These are phyloP conservation scores for Anas platyrhynchos DNA, from an alignment of 2,113 vertebrate species.

Conservation along the genomic window DNA sequence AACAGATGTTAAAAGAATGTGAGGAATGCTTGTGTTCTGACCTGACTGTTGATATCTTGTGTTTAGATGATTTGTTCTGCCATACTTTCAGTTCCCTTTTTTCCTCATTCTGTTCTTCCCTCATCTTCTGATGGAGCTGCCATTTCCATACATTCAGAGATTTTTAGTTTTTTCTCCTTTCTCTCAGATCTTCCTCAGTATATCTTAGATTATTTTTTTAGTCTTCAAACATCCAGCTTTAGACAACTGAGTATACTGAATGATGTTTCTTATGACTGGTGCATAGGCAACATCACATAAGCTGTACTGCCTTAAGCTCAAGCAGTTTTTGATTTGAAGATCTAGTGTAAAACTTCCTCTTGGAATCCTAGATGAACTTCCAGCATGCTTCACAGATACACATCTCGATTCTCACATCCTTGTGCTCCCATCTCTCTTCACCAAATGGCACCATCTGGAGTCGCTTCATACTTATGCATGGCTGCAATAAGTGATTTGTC, in stretches of 20 bases:
- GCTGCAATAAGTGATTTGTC: conserved; percentile 43
- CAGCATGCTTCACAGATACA: background rate
- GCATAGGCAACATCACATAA: background rate
- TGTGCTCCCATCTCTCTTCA: background rate
- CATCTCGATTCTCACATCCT: background rate
- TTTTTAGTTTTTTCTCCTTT: background rate
- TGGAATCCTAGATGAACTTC: background rate
- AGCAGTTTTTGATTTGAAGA: background rate
- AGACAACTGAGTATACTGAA: background rate
- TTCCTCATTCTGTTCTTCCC: background rate
- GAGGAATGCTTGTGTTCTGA: background rate
- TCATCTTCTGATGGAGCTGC: background rate
- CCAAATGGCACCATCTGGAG: conserved; percentile 58
- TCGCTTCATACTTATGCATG: conserved; percentile 2
- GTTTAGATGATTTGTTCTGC: background rate
- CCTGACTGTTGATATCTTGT: background rate
- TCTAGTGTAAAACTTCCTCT: background rate
- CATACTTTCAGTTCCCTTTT: background rate
- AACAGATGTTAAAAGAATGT: background rate
- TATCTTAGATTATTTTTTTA: background rate
- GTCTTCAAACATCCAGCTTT: background rate
- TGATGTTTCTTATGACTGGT: background rate
- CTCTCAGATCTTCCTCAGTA: background rate
- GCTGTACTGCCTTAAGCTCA: background rate
- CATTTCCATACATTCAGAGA: background rate